phyloP scores from a whole-genome alignment of 2,113 vertebrate species.

The Chlamydotis undulata region DNA sequence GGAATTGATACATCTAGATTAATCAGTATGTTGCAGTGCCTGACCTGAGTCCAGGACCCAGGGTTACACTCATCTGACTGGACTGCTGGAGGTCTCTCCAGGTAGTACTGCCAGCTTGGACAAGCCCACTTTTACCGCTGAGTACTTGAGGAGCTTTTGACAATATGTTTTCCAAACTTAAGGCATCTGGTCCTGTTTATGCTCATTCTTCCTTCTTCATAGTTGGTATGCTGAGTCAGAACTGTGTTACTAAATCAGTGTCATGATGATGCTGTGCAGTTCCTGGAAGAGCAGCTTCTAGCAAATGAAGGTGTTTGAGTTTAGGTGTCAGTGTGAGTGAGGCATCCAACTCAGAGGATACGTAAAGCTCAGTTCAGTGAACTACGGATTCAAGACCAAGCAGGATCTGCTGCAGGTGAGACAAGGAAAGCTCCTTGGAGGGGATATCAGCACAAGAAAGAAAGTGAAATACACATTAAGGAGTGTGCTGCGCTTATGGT shows the following conservation, averaged over 20 bases:
- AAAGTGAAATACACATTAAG: background rate
- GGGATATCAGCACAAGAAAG: background rate
- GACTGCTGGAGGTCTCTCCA: background rate
- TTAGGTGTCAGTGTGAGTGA: background rate
- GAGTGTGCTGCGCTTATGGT: background rate
- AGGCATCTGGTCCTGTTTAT: background rate
- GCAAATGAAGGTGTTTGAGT: background rate
- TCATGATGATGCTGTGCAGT: background rate
- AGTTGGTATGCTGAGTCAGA: background rate
- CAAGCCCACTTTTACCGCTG: background rate
- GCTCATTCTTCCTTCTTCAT: background rate
- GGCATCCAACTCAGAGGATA: background rate
- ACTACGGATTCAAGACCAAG: background rate
- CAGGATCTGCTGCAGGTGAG: background rate
- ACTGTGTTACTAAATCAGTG: background rate
- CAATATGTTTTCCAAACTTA: background rate
- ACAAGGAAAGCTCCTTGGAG: background rate
- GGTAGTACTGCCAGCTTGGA: background rate
- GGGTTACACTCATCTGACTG: background rate
- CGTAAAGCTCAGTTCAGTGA: background rate
- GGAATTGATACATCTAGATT: background rate
- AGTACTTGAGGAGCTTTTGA: background rate
- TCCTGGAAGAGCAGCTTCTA: background rate
- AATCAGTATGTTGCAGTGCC: background rate
- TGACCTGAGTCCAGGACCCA: background rate